Conservation (phyloP, 2,797 vertebrate species). For the Basileuterus tristriatus region DNA sequence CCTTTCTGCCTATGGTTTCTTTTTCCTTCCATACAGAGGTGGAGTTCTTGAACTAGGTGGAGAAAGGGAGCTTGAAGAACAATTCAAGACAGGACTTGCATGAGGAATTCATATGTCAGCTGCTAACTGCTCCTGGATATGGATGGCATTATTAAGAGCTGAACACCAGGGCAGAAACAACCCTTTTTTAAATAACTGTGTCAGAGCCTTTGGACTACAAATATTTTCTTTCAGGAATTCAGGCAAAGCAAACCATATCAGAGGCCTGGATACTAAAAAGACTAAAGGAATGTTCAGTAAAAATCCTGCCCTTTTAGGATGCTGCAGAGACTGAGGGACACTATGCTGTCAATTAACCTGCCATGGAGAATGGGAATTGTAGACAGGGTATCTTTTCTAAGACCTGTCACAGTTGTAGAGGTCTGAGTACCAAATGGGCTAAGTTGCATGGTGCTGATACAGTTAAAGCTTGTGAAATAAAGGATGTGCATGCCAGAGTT, state of each 20-base stretch:
- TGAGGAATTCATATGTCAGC: neutral
- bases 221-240: neutral
- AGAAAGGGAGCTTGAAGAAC: neutral
- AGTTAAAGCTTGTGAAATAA: neutral
- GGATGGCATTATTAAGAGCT: neutral
- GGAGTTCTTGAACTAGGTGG: neutral
- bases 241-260: neutral
- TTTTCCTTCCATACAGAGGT: neutral
- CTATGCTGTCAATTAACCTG: neutral
- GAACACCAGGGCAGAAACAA: neutral
- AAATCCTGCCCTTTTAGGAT: neutral
- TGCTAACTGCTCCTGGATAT: neutral
- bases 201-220: neutral
- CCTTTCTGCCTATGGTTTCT: neutral
- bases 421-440: neutral
- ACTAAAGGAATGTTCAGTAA: neutral
- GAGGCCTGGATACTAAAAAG: neutral
- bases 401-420: neutral
- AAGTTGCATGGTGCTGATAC: neutral
- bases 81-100: neutral
- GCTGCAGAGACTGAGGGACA: neutral
- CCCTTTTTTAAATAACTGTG: neutral
- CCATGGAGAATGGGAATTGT: neutral
- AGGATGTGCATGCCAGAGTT: neutral
- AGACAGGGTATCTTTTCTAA: neutral